phyloP scores from a whole-genome alignment of 1,140 invertebrate genomes.

The Leptestheria dahalacensis region DNA sequence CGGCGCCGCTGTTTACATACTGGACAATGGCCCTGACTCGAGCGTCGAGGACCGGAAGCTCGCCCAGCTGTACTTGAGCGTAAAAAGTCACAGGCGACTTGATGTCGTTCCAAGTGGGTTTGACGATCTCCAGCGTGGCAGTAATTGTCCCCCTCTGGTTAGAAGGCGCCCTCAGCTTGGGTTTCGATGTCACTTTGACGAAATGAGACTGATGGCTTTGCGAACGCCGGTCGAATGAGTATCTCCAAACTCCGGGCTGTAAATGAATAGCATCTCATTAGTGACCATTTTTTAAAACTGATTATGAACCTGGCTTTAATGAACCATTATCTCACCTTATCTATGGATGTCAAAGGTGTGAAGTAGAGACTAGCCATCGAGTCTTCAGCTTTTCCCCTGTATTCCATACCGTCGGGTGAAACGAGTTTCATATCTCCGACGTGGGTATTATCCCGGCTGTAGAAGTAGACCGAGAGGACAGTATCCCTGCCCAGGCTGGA shows the following conservation, averaged over 20 bases:
- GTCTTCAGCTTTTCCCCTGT: constrained; percentile 17
- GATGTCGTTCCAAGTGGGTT: background rate
- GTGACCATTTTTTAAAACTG: background rate
- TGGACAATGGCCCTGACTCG: constrained; percentile 32
- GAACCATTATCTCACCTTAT: constrained; percentile 7
- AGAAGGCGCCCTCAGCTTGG: background rate
- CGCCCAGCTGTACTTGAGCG: constrained; percentile 33
- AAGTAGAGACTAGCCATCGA: constrained; percentile 16
- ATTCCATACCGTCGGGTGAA: constrained; percentile 12
- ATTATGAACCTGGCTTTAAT: background rate
- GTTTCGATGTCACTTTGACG: constrained; percentile 28
- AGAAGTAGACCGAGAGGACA: constrained; percentile 22
- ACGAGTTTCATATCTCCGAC: constrained; percentile 19
- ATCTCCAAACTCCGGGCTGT: constrained; percentile 39
- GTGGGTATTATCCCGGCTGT: constrained; percentile 22
- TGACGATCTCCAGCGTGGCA: constrained; percentile 20
- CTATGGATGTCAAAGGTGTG: constrained; percentile 14
- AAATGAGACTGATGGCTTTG: constrained; percentile 41
- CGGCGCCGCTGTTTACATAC: constrained; percentile 27
- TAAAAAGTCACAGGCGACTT: background rate
- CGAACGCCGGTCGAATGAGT: constrained; percentile 36
- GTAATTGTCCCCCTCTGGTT: constrained; percentile 18
- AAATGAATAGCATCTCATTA: constrained; percentile 17
- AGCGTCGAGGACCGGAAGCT: constrained; percentile 34
- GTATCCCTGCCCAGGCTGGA: constrained; percentile 21